Base-by-base conservation (phyloP, 2,888 invertebrate genomes). In the Cyclophora albipunctata region DNA sequence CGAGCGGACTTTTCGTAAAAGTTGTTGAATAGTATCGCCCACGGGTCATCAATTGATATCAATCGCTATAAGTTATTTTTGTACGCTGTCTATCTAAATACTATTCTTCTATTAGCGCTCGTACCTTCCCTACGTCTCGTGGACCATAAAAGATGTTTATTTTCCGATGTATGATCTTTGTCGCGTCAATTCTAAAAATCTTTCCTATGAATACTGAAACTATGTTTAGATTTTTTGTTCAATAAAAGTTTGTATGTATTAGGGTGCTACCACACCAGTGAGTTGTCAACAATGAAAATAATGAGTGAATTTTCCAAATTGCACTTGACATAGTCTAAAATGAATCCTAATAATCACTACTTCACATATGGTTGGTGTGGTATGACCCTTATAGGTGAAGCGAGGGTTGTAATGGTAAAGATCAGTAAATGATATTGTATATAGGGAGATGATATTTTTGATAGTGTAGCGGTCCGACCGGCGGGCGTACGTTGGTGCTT, bases 401-500 rank as follows among this genome's bases (percentile, higher is more conserved):
- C 20, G 2, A 2, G 20, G 20, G 20, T 20, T 20, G 20, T 20
- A 20, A 20, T 20, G 20, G 20, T 20, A 20, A 20, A 20, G 20
- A 20, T 20, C 20, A 20, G 20, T 20, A 20, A 20, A 20, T 20
- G 20, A 20, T 20, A 20, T 20, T 20, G 20, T 37, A 5, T 37
- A 37, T 5, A 37, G 37, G 54, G 51, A 52, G 42, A 52, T 42
- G 50, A 54, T 59, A 58, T 72, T 71, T 71, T 71, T 60, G 69
- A 68, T 60, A 54, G 55, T 54, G 53, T 47, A 57, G 71, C 78
- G 70, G 74, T 78, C 73, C 74, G 85, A 76, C 85, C 85, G 83
- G 84, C 86, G 85, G 82, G 56, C 69, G 69, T 71, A 72, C 67
- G 77, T 79, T 84, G 86, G 86, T 86, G 87, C 86, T 86, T 70